phyloP scores from a whole-genome alignment of 1,140 invertebrate genomes.

The Telenomus remus region DNA sequence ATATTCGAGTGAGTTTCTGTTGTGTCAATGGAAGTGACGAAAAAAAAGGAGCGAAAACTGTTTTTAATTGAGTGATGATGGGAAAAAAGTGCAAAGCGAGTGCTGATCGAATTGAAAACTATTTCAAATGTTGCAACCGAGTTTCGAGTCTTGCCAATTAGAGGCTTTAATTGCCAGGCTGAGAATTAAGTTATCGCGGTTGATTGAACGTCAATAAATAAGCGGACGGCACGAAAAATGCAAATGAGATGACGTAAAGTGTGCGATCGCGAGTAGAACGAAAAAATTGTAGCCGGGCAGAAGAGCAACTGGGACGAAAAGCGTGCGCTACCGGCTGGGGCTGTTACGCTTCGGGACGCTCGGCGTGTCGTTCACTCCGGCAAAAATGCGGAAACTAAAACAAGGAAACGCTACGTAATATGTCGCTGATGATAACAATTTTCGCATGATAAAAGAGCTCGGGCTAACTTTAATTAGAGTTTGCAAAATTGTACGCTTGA shows the following conservation, averaged over 20 bases:
- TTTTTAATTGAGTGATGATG: too few relatives aligned
- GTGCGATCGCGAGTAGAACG: background rate
- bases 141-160: constrained; percentile 28
- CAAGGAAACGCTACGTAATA: constrained; percentile 43
- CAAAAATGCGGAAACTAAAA: constrained; percentile 57
- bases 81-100: too few relatives aligned
- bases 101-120: too few relatives aligned
- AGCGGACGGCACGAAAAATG: background rate
- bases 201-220: constrained; percentile 12
- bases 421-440: constrained; percentile 43
- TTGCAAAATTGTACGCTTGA: background rate
- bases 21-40: too few relatives aligned
- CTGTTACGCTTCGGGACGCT: constrained; percentile 48
- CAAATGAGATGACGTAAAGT: background rate
- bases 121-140: constrained; percentile 6
- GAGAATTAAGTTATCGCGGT: constrained; percentile 14
- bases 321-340: constrained; percentile 32
- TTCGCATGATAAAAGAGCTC: constrained; percentile 20
- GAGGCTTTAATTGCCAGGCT: constrained; percentile 22
- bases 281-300: background rate
- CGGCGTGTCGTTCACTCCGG: constrained; percentile 55
- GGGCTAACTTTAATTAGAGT: constrained; percentile 19
- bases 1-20: too few relatives aligned
- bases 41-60: too few relatives aligned
- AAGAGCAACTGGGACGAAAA: background rate